A percentile compares a stretch with the other conserved stretches of the same genome.
These are phyloP conservation scores for Plestiodon gilberti DNA, from an alignment of 2,113 vertebrate species.

Conservation along the genomic window DNA sequence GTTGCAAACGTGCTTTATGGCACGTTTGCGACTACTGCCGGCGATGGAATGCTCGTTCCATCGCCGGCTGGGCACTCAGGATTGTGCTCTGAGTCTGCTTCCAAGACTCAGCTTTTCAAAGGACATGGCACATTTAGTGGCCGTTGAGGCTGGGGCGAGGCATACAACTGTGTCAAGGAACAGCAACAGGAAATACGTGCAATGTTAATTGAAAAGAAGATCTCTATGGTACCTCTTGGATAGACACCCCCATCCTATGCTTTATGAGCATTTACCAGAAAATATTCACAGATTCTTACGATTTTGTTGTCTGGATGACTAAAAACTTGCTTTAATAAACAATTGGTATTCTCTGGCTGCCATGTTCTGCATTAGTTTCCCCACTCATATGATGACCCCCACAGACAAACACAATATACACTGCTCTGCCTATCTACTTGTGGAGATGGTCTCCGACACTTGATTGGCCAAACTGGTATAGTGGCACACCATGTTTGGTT, in stretches of 20 bases:
- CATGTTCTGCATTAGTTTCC: neutral
- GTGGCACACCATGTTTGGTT: neutral
- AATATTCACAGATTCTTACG: neutral
- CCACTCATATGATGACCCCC: neutral
- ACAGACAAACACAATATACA: neutral
- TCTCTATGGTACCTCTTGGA: too few species aligned
- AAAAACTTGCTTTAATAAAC: neutral
- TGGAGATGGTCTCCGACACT: neutral
- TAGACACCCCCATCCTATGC: neutral
- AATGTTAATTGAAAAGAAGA: neutral
- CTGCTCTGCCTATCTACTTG: neutral
- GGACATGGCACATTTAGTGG: neutral
- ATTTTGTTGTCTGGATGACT: neutral
- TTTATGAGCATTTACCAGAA: neutral
- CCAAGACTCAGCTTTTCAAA: neutral
- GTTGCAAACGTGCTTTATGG: too few species aligned
- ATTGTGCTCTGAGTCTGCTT: too few species aligned
- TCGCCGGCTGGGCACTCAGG: too few species aligned
- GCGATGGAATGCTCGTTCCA: too few species aligned
- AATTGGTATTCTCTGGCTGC: neutral
- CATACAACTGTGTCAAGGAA: neutral
- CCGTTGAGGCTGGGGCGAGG: too few species aligned
- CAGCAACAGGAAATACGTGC: neutral
- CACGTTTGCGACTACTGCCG: too few species aligned
- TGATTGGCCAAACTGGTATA: neutral